Evolutionary conservation across 2,113 vertebrate genomes (phyloP), one percentile per base, ranked within the genome.

Genomic region (Columbina picui): DNA sequence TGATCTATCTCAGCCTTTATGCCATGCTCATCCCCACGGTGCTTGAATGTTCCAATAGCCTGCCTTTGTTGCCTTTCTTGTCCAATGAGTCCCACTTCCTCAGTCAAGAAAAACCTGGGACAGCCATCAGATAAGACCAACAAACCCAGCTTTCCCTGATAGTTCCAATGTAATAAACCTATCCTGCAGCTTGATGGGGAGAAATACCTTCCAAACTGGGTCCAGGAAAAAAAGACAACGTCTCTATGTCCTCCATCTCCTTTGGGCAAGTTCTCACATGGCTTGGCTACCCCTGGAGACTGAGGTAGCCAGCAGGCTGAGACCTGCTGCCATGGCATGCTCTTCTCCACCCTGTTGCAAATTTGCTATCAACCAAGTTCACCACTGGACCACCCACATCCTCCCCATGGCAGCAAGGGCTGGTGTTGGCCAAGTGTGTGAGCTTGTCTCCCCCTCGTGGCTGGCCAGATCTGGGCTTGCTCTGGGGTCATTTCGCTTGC

Each of bases 361-460:
- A 65, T 65, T 53, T 57, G 10, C 43, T 19, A 32, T 34, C 26
- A 43, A n/a, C 12, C 15, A 64, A 36, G 2, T 29, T 79, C 55
- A 8, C 26, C 43, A 6, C 50, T 55, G 43, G 39, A 69, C 45
- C 55, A 83, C 20, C 49, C 79, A 50, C 59, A 68, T 34, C 36
- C 13, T 75, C 15, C 10, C 10, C 32, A 5, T 4, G 6, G 26
- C 55, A 86, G 39, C 20, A 53, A 30, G 26, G 12, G 9, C 17
- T 45, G 3, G 16, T 14, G 32, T 41, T 83, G 55, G 57, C 36
- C 67, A 80, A 41, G 45, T 14, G 5, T 30, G 63, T 83, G 55
- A 65, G 53, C 10, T 21, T 94, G 84, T 95, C 89, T 95, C 91
- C 87, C 69, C 94, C 69, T 94, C 25, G 23, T 82, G 87, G n/a